Evolutionary conservation across 1,140 invertebrate genomes (phyloP).

Genomic region (Mya arenaria): DNA sequence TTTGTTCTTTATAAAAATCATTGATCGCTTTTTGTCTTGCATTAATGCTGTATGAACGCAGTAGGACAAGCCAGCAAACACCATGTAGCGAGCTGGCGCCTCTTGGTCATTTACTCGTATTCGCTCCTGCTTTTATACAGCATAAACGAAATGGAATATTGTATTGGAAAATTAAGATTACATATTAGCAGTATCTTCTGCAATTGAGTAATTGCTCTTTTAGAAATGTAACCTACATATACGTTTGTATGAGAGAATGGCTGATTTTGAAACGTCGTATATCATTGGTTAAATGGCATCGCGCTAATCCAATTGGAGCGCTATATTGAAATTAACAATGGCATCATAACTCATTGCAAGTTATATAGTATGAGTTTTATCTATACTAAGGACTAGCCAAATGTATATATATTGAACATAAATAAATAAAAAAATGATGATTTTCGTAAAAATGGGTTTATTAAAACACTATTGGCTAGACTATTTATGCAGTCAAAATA

Average conservation of each 20-base stretch:
- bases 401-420: too few species aligned
- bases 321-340: too few species aligned
- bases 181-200: background rate
- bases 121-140: background rate
- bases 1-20: constrained; percentile 18
- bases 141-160: background rate
- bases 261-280: too few species aligned
- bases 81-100: background rate
- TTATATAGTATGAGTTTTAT: too few species aligned
- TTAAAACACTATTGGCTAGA: too few species aligned
- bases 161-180: constrained; percentile 2
- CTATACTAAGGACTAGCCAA: too few species aligned
- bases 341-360: too few species aligned
- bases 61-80: background rate
- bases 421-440: too few species aligned
- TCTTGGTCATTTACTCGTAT: background rate
- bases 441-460: too few species aligned
- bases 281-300: too few species aligned
- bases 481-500: too few species aligned
- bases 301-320: too few species aligned
- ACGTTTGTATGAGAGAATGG: background rate
- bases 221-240: background rate
- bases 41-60: background rate
- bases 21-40: constrained; percentile 1
- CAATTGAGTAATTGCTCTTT: background rate